Base-by-base conservation (phyloP, 2,888 invertebrate genomes). In the Dascillus cervinus region DNA sequence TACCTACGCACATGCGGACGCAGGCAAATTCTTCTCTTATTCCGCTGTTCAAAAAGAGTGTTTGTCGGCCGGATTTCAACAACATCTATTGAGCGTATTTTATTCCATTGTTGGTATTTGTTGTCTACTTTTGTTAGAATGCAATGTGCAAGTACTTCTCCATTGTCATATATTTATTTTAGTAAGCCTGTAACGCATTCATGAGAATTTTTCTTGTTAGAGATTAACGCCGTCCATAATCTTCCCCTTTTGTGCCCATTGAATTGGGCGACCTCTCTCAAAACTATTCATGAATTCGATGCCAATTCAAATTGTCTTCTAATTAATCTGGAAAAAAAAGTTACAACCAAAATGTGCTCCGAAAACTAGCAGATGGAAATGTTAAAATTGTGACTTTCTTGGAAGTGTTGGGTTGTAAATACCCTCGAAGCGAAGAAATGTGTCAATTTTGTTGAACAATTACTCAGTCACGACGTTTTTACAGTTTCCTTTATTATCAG, bases 31-130 rank as follows among this genome's bases (percentile, higher is more conserved):
- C n/a, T n/a, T n/a, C n/a, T n/a, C n/a, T n/a, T n/a, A n/a, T n/a
- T n/a, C n/a, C n/a, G n/a, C n/a, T n/a, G 35, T 23, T 33, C 26
- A 32, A 31, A 41, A 60, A 55, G 59, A 58, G 60, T 59, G 60
- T 62, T 60, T 60, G 56, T 53, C 53, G 58, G 58, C 56, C 48
- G 64, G 62, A 61, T 63, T 63, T 61, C n/a, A n/a, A 59, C 58
- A 53, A 50, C 62, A 59, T 65, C 65, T 64, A 65, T 65, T 64
- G 65, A 65, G 64, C 65, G 64, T 64, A 62, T 61, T 61, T 62
- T 62, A 63, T 62, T 64, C 61, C 60, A 63, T 64, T 64, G 64
- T 65, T 62, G 62, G 59, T 56, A 55, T 63, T 64, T 64, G 62
- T 63, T 64, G 64, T 62, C 60, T 58, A 56, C 61, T 57, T 59